Evolutionary conservation across 2,797 vertebrate genomes (phyloP).

Genomic region (Micromesistius poutassou): DNA sequence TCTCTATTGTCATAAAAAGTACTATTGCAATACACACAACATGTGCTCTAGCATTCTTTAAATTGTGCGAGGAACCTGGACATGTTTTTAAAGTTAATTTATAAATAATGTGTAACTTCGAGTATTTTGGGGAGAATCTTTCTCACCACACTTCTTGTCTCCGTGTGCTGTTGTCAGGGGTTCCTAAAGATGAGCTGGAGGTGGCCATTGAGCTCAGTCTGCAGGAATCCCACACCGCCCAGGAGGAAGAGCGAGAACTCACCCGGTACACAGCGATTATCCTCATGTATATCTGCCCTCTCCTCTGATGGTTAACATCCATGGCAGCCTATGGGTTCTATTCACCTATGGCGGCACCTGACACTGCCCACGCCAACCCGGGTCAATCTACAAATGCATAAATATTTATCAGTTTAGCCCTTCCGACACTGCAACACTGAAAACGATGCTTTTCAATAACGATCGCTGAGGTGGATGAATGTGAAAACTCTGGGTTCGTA

Average conservation of each 20-base stretch:
- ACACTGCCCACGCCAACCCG: too few species aligned
- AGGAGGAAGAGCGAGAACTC: slow-evolving; percentile 74
- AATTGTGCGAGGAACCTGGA: neutral
- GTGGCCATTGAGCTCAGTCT: slow-evolving; percentile 72
- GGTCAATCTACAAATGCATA: too few species aligned
- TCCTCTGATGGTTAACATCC: too few species aligned
- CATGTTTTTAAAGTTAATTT: neutral
- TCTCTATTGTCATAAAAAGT: neutral
- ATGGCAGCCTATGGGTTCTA: too few species aligned
- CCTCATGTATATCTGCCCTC: neutral
- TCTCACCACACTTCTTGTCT: slow-evolving; percentile 15
- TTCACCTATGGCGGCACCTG: too few species aligned
- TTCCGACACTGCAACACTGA: too few species aligned
- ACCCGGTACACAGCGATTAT: slow-evolving; percentile 68
- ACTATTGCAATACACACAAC: neutral
- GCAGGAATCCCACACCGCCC: slow-evolving; percentile 74
- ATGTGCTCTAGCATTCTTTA: neutral
- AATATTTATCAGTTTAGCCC: too few species aligned
- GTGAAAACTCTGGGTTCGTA: too few species aligned
- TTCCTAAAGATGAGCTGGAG: slow-evolving; percentile 73
- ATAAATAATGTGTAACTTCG: neutral
- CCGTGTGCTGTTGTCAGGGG: slow-evolving; percentile 41
- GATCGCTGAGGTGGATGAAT: too few species aligned
- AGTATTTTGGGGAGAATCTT: neutral
- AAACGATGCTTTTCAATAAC: too few species aligned